Evolutionary conservation across 1,140 invertebrate genomes (phyloP).

Genomic region (Coelopa frigida): DNA sequence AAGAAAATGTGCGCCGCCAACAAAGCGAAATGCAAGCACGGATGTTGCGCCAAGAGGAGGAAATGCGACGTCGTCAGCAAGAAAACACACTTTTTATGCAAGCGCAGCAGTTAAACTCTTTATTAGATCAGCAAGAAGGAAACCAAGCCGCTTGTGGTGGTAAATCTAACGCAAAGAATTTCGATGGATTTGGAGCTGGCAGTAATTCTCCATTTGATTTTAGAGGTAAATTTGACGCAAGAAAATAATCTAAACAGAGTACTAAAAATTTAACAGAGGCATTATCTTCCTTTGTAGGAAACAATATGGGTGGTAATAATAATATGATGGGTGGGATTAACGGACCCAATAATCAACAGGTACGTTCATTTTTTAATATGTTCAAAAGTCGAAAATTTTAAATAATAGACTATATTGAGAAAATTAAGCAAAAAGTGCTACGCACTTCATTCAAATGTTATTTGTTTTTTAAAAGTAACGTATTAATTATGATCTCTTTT

Average conservation of each 20-base stretch:
- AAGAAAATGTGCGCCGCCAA: constrained; percentile 61
- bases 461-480: too few relatives aligned
- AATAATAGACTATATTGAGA: too few relatives aligned
- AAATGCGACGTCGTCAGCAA: constrained; percentile 69
- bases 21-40: constrained; percentile 67
- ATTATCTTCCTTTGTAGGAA: constrained; percentile 5
- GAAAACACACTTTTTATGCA: constrained; percentile 77
- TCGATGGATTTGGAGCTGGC: constrained; percentile 32
- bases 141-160: constrained; percentile 48
- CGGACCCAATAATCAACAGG: constrained; percentile 16
- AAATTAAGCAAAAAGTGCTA: too few relatives aligned
- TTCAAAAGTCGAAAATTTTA: constrained; percentile 9
- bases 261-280: constrained; percentile 4
- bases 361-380: constrained; percentile 20
- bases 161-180: constrained; percentile 27
- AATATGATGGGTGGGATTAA: constrained; percentile 2
- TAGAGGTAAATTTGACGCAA: constrained; percentile 22
- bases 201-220: constrained; percentile 39
- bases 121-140: constrained; percentile 52
- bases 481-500: too few relatives aligned
- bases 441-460: too few relatives aligned
- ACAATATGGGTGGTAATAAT: constrained; percentile 6
- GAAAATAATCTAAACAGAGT: not conserved
- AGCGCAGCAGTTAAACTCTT: constrained; percentile 54
- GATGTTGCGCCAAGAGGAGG: constrained; percentile 72